Evolutionary conservation across 2,888 invertebrate genomes (phyloP).

Genomic region (Mythimna pallens): DNA sequence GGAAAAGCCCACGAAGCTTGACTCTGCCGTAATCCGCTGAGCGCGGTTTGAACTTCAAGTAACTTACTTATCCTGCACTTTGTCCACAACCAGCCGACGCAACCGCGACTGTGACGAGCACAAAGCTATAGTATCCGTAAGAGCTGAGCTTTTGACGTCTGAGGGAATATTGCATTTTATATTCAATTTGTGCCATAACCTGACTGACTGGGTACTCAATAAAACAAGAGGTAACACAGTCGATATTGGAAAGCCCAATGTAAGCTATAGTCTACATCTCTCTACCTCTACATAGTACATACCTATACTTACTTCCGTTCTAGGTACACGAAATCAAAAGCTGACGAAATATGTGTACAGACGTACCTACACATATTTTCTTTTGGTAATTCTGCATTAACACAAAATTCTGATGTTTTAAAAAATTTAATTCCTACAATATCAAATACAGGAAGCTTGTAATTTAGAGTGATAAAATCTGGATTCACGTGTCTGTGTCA

Average conservation of each 20-base stretch:
- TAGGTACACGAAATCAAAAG: not conserved
- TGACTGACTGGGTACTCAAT: not conserved
- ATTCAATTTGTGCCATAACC: constrained; percentile 6
- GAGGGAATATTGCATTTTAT: constrained; percentile 22
- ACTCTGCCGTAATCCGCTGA: not conserved
- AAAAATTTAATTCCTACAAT: not conserved
- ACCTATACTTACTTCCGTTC: too few relatives aligned
- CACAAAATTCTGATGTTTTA: not conserved
- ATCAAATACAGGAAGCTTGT: constrained; percentile 22
- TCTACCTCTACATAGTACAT: too few relatives aligned
- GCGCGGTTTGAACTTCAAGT: not conserved
- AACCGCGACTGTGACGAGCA: not conserved
- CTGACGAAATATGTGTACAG: not conserved
- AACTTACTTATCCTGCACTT: constrained; percentile 33
- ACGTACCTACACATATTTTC: not conserved
- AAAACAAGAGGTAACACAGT: not conserved
- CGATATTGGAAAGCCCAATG: not conserved
- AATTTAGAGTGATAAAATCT: constrained; percentile 18
- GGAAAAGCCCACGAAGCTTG: not conserved
- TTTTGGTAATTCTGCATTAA: not conserved
- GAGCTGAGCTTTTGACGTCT: constrained; percentile 1
- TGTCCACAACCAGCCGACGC: not conserved
- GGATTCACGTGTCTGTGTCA: constrained; percentile 12
- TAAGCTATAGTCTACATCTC: too few relatives aligned
- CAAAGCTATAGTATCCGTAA: not conserved